phyloP scores from a whole-genome alignment of 1,140 invertebrate species.

The Drosophila gunungcola region DNA sequence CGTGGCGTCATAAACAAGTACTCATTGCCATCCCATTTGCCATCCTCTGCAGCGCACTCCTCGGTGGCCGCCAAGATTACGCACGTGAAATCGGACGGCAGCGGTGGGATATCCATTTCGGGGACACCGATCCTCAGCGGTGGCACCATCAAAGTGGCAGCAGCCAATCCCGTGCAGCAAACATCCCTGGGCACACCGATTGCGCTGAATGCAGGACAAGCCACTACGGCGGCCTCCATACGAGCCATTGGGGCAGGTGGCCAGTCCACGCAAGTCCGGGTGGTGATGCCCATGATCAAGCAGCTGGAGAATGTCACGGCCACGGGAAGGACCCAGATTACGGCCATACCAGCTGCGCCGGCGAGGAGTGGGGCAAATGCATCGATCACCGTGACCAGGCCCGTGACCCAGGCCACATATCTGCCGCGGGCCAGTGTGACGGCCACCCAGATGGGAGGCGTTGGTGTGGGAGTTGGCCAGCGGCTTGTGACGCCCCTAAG shows the following conservation, averaged over 20 bases:
- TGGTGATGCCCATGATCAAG: conserved; percentile 83
- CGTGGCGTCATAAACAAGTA: conserved; percentile 73
- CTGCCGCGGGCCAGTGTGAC: conserved; percentile 76
- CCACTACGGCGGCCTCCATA: conserved; percentile 71
- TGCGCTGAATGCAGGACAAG: conserved; percentile 60
- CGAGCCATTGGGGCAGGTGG: conserved; percentile 74
- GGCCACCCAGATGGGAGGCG: conserved; percentile 75
- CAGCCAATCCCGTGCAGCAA: conserved; percentile 53
- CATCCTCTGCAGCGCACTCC: conserved; percentile 64
- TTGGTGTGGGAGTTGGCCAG: conserved; percentile 61
- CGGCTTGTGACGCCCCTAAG: conserved; percentile 72
- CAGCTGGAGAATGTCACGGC: conserved; percentile 77
- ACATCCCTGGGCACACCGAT: conserved; percentile 68
- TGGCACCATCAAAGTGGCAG: conserved; percentile 73
- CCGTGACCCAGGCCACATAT: conserved; percentile 74
- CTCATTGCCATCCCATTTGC: conserved; percentile 71
- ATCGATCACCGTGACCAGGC: conserved; percentile 82
- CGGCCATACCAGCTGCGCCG: conserved; percentile 76
- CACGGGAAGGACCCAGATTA: conserved; percentile 79
- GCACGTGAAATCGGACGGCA: conserved; percentile 70
- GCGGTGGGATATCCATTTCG: conserved; percentile 64
- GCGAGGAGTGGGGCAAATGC: conserved; percentile 76
- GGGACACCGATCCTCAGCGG: conserved; percentile 70
- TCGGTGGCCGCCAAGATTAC: conserved; percentile 81
- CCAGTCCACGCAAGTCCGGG: conserved; percentile 81